Evolutionary conservation across 2,113 vertebrate genomes (phyloP).

Genomic region (Rhinolophus sinicus): DNA sequence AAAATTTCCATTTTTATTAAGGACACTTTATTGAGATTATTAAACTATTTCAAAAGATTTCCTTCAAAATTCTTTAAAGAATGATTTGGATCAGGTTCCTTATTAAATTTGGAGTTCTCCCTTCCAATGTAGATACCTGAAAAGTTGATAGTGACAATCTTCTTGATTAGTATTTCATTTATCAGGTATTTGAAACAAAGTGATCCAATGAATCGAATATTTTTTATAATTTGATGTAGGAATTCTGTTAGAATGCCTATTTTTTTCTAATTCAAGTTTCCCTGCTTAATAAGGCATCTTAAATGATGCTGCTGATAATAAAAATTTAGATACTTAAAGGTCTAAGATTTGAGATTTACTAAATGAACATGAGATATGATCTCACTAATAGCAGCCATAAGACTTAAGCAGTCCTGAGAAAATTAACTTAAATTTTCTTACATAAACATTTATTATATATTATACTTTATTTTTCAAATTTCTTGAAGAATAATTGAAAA

Average conservation of each 20-base stretch:
- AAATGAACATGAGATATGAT: background rate
- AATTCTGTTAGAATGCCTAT: background rate
- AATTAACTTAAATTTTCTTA: background rate
- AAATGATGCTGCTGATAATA: background rate
- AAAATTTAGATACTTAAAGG: background rate
- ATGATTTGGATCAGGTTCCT: background rate
- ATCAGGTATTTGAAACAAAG: background rate
- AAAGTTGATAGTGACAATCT: background rate
- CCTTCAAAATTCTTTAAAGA: background rate
- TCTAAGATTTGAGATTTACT: background rate
- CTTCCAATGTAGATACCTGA: background rate
- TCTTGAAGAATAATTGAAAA: background rate
- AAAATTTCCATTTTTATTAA: background rate
- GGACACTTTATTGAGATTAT: background rate
- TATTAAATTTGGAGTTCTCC: background rate
- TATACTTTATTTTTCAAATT: background rate
- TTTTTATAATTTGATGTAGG: background rate
- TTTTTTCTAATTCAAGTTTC: background rate
- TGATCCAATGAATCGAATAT: background rate
- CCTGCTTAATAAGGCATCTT: background rate
- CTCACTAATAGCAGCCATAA: background rate
- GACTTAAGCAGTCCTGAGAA: background rate
- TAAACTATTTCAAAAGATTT: slow-evolving; percentile 16
- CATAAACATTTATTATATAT: background rate
- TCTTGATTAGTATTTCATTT: background rate